Evolutionary conservation across 2,113 vertebrate species (phyloP), one percentile per base, ranked within the genome.

Genomic region (Spermophilus dauricus): DNA sequence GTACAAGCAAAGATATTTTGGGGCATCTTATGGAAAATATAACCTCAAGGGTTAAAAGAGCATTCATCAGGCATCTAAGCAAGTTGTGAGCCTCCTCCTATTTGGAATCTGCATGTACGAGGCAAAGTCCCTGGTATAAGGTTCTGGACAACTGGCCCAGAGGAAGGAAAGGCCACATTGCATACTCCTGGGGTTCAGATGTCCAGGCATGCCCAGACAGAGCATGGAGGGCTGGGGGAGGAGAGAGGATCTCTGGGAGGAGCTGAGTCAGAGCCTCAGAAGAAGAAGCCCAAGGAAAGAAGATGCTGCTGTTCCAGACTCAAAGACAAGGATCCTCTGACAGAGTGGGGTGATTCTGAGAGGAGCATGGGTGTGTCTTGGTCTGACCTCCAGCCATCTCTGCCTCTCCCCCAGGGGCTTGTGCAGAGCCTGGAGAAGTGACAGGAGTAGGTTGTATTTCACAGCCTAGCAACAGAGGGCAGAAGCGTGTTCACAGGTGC

Each of bases 21-120:
- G 88, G 97, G 85, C 67, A 92, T 97, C 85, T 95, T 97, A 97
- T 97, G 97, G 97, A 96, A 98, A 98, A 98, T 97, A 78, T 94
- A 98, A 95, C 72, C 96, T 98, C 88, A 81, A 96, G 85, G 94
- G 97, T 95, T 94, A 97, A 95, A 78, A 86, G 86, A 78, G 32
- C 76, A 93, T 85, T 97, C 65, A 89, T 37, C 76, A 96, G 67
- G 20, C 89, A 45, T 78, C 92, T 91, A 83, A 42, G 82, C 32
- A 81, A 87, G 80, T 88, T 89, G 10, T 30, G 61, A 95, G 39
- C 48, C 69, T 51, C 12, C 65, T 65, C n/a, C 37, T 87, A 26
- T 2, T 28, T 80, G 76, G 30, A 80, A 76, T 89, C 80, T 86
- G 76, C 22, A 30, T 75, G 14, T 72, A 11, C 0, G n/a, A 94